These are phyloP conservation scores for Epizoanthus fatuus DNA, from an alignment of 92 coral and sea anemone species.

Conservation along the genomic window DNA sequence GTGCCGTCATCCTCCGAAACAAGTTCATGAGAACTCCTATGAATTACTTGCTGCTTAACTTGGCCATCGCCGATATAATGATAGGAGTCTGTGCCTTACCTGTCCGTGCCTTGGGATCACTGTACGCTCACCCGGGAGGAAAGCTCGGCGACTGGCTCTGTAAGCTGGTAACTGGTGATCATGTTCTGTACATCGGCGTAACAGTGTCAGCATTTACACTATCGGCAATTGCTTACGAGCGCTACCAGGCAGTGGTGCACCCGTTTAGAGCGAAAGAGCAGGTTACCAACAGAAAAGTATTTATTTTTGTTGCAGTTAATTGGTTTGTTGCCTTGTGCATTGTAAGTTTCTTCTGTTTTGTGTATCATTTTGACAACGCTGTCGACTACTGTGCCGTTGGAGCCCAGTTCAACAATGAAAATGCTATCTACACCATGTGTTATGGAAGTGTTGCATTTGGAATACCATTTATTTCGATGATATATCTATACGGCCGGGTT, in stretches of 20 bases:
- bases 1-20: conserved; percentile 52
- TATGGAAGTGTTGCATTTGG: conserved; percentile 3
- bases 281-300: conserved; percentile 10
- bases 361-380: neutral
- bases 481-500: neutral
- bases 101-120: conserved; percentile 26
- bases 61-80: conserved; percentile 66
- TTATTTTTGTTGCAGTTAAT: neutral
- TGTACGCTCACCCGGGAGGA: conserved; percentile 51
- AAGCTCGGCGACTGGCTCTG: conserved; percentile 41
- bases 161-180: conserved; percentile 54
- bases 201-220: conserved; percentile 41
- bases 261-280: conserved; percentile 29
- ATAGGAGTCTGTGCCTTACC: conserved; percentile 46
- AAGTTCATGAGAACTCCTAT: conserved; percentile 60
- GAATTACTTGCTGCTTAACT: conserved; percentile 60
- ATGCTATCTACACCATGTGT: neutral
- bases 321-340: conserved; percentile 46
- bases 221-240: conserved; percentile 52
- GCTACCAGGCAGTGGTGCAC: conserved; percentile 47
- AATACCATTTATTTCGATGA: neutral
- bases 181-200: conserved; percentile 43
- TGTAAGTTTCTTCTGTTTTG: conserved; percentile 7
- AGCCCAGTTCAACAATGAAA: neutral
- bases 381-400: neutral